These are phyloP conservation scores for Portunus trituberculatus DNA, from an alignment of 1,140 invertebrate species.

Conservation along the genomic window DNA sequence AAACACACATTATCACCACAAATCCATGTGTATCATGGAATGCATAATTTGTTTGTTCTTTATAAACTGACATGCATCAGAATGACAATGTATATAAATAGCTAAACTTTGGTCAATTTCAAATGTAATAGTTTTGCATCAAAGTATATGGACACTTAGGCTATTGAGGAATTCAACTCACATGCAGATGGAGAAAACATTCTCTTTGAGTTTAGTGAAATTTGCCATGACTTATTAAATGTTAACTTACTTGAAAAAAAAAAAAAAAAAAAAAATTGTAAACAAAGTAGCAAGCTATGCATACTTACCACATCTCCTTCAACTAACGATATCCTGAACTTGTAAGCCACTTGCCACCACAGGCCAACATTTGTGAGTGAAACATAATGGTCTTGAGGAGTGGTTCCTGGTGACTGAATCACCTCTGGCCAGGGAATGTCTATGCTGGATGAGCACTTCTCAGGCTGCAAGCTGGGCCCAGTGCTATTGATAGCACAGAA, in stretches of 20 bases:
- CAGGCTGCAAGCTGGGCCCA: slow-evolving; percentile 7
- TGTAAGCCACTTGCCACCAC: slow-evolving; percentile 66
- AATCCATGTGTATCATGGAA: too few species aligned
- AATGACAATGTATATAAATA: not conserved
- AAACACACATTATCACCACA: not conserved
- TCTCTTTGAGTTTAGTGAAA: too few species aligned
- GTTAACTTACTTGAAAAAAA: not conserved
- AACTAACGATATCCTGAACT: slow-evolving; percentile 64
- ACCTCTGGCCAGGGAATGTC: slow-evolving; percentile 28
- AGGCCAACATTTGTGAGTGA: slow-evolving; percentile 56
- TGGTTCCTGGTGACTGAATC: slow-evolving; percentile 34
- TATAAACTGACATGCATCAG: not conserved
- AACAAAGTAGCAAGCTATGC: not conserved
- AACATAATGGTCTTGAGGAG: slow-evolving; percentile 53
- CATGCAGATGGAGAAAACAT: too few species aligned
- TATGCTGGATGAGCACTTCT: slow-evolving; percentile 14
- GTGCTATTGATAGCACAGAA: slow-evolving; percentile 60
- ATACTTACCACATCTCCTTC: slow-evolving; percentile 45
- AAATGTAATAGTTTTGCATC: not conserved
- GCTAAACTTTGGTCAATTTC: not conserved
- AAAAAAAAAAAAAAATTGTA: not conserved
- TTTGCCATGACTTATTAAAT: not conserved
- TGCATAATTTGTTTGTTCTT: too few species aligned
- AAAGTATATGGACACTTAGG: not conserved
- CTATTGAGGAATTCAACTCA: not conserved